Percentiles rank a stretch among this genome's conserved stretches.
phyloP scores from a whole-genome alignment of 2,113 vertebrate species.

The Rhizomys pruinosus region DNA sequence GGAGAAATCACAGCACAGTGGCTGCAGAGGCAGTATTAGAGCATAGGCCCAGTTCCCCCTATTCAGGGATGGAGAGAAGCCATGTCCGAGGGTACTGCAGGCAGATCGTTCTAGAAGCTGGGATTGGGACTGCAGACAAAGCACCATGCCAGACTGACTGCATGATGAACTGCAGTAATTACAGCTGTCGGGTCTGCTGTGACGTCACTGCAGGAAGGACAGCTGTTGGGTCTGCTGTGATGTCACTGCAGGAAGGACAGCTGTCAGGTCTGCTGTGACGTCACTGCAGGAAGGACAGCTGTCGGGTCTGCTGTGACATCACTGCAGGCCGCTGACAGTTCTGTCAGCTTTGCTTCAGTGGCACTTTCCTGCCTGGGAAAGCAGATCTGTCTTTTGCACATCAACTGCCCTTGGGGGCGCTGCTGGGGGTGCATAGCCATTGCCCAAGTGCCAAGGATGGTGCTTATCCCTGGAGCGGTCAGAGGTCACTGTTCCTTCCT shows the following conservation, averaged over 20 bases:
- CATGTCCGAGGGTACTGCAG: not conserved
- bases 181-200: too few species aligned
- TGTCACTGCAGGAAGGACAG: too few species aligned
- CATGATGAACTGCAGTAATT: not conserved
- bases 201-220: too few species aligned
- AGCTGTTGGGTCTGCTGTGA: too few species aligned
- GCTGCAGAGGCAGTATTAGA: not conserved
- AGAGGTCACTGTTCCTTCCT: not conserved
- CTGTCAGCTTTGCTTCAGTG: not conserved
- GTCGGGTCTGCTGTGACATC: slow-evolving; percentile 53
- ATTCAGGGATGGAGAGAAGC: not conserved
- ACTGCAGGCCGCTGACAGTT: slow-evolving; percentile 29
- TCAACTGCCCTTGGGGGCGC: not conserved
- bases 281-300: slow-evolving; percentile 58
- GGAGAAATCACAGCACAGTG: not conserved
- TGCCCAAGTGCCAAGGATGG: not conserved
- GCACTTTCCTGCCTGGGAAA: not conserved
- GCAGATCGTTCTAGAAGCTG: not conserved
- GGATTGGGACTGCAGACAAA: not conserved
- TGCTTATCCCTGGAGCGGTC: not conserved
- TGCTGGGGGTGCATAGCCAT: not conserved
- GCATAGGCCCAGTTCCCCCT: not conserved
- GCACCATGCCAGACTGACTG: not conserved
- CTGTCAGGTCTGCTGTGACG: slow-evolving; percentile 52
- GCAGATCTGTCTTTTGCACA: not conserved